These are phyloP conservation scores for Acanthosoma haemorrhoidale DNA, from an alignment of 2,888 invertebrate species.

Conservation along the genomic window DNA sequence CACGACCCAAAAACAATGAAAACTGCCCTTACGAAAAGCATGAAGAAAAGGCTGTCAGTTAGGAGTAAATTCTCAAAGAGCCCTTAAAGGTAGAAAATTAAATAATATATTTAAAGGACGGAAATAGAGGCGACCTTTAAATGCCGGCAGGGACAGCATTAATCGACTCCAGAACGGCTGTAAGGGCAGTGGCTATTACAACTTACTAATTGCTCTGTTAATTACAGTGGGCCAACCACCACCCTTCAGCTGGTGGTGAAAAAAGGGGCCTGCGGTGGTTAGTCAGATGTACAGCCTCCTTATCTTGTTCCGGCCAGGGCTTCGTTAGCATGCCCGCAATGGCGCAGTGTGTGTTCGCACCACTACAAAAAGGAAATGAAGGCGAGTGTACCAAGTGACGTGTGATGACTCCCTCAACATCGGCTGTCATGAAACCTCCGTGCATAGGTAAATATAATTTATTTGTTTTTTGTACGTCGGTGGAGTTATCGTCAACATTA, in stretches of 20 bases:
- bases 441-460: no score
- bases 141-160: not conserved
- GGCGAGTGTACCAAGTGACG: no score
- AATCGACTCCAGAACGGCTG: slow-evolving; percentile 1
- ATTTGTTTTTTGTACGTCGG: no score
- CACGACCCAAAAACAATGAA: no score
- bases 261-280: not conserved
- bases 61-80: no score
- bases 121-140: not conserved
- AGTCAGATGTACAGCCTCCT: not conserved
- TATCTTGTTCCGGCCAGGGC: not conserved
- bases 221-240: not conserved
- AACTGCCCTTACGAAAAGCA: no score
- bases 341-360: not conserved
- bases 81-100: not conserved
- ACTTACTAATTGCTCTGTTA: slow-evolving; percentile 19
- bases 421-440: no score
- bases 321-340: not conserved
- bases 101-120: not conserved
- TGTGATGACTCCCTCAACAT: no score
- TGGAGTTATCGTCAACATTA: no score
- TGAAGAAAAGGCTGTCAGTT: no score
- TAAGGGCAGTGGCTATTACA: slow-evolving; percentile 11
- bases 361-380: no score
- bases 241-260: no score